These are phyloP conservation scores for Xiphophorus maculatus DNA, from an alignment of 2,113 vertebrate species.

Conservation along the genomic window DNA sequence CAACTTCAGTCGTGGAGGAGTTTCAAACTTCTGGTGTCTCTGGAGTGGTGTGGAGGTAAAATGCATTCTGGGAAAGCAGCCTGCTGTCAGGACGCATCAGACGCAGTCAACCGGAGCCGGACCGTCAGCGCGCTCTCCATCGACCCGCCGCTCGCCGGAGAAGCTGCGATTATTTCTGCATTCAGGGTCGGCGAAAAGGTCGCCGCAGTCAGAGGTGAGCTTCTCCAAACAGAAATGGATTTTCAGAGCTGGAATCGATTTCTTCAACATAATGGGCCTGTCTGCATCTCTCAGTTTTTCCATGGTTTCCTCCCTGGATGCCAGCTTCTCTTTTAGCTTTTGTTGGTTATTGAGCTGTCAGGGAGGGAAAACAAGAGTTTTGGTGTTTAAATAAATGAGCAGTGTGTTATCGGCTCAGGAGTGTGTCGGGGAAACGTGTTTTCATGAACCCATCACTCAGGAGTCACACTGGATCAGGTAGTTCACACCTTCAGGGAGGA, in stretches of 20 bases:
- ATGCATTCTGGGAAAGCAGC: not conserved
- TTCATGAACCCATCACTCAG: not conserved
- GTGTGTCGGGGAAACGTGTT: not conserved
- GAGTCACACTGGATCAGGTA: no score
- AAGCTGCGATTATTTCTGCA: not conserved
- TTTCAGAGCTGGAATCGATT: slow-evolving; percentile 27
- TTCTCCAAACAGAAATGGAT: not conserved
- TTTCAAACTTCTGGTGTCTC: not conserved
- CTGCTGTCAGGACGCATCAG: not conserved
- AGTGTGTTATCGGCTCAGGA: not conserved
- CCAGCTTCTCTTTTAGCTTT: not conserved
- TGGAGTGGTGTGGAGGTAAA: not conserved
- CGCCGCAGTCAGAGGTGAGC: not conserved
- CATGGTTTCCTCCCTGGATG: not conserved
- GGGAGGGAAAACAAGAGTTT: not conserved
- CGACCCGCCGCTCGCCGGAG: not conserved
- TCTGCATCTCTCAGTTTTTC: not conserved
- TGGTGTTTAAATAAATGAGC: slow-evolving; percentile 2
- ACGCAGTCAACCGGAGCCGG: not conserved
- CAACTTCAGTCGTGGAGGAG: not conserved
- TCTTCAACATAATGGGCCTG: not conserved
- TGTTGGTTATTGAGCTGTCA: not conserved
- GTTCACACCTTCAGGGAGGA: not conserved
- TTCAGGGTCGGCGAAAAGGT: not conserved
- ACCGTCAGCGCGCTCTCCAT: not conserved